Base-by-base conservation (phyloP, 2,113 vertebrate genomes). In the Ibidorhyncha struthersii region DNA sequence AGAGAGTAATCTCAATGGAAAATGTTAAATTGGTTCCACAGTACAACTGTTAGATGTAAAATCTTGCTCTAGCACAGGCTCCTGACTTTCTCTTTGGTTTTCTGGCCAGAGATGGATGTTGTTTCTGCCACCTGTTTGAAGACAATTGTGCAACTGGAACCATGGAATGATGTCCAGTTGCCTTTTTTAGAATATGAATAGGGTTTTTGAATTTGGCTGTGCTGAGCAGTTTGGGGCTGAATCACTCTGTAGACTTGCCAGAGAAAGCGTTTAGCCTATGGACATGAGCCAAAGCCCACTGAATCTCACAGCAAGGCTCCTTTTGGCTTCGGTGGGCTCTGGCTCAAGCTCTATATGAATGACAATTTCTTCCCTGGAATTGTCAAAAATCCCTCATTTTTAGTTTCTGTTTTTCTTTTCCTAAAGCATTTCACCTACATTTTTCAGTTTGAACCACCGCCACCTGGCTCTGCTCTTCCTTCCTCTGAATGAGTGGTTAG, bases 171-270 rank as follows among this genome's bases (percentile, higher is more conserved):
- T 88, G 87, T 97, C 87, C 89, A 95, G 74, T 96, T 95, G 84
- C 94, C 86, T 88, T 91, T 95, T 96, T 91, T 96, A 96, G 96
- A 89, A 77, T 93, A 96, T 91, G 93, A 97, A 96, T 95, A 95
- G 89, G 53, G 90, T 91, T 93, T 96, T 95, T 93, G 91, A 97
- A 87, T 95, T 96, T 94, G 93, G 65, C 89, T 97, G 43, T 84
- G 62, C 91, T 70, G 86, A 92, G 62, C 70, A 82, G 17, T 96
- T 95, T 91, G 82, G 58, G 93, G 40, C 78, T 96, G 89, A 96
- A 96, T 95, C 89, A 94, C 79, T 94, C 87, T 82, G 91, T 87
- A 94, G 78, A 59, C 53, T 93, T 94, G 93, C 93, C 96, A 97
- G 91, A 73, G 89, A 95, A 87, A 97, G 55, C 0, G 10, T 88